These are phyloP conservation scores for Anguilla megastoma DNA, from an alignment of 2,797 vertebrate genomes.

Conservation along the genomic window DNA sequence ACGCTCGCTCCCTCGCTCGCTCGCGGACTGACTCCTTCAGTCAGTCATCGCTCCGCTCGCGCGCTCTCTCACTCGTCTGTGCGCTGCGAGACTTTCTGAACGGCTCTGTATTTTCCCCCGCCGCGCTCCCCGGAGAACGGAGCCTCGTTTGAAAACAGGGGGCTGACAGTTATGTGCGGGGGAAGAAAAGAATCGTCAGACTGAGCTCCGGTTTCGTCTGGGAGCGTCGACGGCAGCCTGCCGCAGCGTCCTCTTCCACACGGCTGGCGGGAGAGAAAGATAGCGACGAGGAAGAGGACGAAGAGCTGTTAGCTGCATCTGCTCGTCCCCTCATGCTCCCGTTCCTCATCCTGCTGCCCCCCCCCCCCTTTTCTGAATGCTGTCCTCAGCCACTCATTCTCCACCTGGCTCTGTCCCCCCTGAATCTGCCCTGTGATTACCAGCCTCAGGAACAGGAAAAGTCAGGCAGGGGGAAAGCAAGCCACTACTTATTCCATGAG, in stretches of 20 bases:
- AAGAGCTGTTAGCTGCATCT: conserved; percentile 1
- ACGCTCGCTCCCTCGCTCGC: background rate
- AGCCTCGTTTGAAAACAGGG: background rate
- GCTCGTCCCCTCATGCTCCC: background rate
- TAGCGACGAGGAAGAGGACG: background rate
- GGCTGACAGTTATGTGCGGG: conserved; percentile 1
- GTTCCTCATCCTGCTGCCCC: background rate
- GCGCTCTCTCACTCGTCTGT: background rate
- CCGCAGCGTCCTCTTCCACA: background rate
- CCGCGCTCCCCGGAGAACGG: background rate
- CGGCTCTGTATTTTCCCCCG: background rate
- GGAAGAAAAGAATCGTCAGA: background rate
- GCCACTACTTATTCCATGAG: no score
- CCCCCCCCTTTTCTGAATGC: background rate
- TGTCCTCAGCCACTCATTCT: background rate
- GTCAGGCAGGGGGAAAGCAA: background rate
- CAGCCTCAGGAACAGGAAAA: background rate
- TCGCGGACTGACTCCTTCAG: background rate
- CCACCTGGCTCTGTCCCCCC: background rate
- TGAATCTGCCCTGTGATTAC: background rate
- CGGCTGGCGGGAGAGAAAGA: conserved; percentile 6
- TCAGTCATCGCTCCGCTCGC: background rate
- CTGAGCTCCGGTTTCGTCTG: background rate
- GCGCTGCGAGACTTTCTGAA: background rate
- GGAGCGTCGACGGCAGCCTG: background rate